Evolutionary conservation across 2,113 vertebrate genomes (phyloP).

Genomic region (Columbina picui): DNA sequence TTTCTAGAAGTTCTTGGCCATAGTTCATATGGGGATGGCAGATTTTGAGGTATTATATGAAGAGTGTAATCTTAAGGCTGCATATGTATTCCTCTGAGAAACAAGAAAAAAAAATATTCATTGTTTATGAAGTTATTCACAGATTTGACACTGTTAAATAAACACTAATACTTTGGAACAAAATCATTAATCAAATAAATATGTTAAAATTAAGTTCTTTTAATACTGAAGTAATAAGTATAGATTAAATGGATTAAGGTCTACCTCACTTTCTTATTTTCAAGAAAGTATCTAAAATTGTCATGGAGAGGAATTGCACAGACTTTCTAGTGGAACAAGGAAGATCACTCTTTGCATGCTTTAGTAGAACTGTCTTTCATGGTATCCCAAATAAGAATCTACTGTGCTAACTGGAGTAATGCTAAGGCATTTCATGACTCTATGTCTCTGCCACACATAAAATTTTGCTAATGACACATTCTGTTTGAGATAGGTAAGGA

Average conservation of each 20-base stretch:
- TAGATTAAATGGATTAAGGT: not conserved
- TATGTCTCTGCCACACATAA: not conserved
- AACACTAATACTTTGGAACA: not conserved
- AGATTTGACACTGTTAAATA: not conserved
- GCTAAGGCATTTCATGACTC: not conserved
- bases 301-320: not conserved
- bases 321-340: not conserved
- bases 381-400: not conserved
- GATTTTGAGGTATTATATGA: not conserved
- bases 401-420: not conserved
- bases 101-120: not conserved
- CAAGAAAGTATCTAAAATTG: not conserved
- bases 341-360: not conserved
- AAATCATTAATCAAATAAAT: not conserved
- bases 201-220: rapidly evolving
- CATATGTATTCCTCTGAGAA: not conserved
- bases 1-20: not conserved
- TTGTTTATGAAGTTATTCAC: not conserved
- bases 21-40: not conserved
- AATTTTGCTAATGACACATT: not conserved
- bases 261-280: not conserved
- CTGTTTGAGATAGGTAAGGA: not conserved
- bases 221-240: not conserved
- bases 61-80: not conserved
- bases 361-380: not conserved